Conservation (phyloP, 2,888 invertebrate genomes). For the Drosophila maculinotata region DNA sequence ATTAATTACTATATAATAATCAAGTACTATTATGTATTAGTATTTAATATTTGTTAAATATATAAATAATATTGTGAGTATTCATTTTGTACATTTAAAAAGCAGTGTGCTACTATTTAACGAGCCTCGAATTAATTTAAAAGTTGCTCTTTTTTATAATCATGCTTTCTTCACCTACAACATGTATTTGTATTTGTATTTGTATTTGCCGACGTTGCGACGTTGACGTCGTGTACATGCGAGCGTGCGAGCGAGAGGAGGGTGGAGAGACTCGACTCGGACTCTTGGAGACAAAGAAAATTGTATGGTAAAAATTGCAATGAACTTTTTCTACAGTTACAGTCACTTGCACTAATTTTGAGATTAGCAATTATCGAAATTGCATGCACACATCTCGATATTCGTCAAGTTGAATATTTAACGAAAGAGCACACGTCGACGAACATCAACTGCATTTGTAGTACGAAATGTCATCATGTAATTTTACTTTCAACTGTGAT, state of each 20-base stretch:
- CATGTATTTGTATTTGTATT: conserved; percentile 17
- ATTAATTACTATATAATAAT: too few species aligned
- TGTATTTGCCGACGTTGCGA: conserved; percentile 60
- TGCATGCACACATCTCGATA: not conserved
- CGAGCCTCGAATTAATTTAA: not conserved
- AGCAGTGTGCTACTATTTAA: not conserved
- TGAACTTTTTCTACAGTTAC: not conserved
- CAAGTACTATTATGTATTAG: too few species aligned
- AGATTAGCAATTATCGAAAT: not conserved
- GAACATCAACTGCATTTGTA: conserved; percentile 36
- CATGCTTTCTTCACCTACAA: conserved; percentile 29
- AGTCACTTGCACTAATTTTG: not conserved
- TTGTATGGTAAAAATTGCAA: conserved; percentile 2
- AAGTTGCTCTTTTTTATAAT: conserved; percentile 21
- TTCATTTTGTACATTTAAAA: not conserved
- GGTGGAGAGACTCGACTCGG: conserved; percentile 13
- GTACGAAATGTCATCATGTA: conserved; percentile 66
- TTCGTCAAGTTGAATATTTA: not conserved
- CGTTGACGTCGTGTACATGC: conserved; percentile 38
- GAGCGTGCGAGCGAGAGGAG: conserved; percentile 14
- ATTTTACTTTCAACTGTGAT: conserved; percentile 43
- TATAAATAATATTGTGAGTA: too few species aligned
- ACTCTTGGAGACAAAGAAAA: conserved; percentile 59
- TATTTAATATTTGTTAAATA: too few species aligned
- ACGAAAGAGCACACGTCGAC: conserved; percentile 24